A percentile compares a stretch with the other conserved stretches of the same genome.
These are phyloP conservation scores for Bufo bufo DNA, from an alignment of 2,113 vertebrate species.

Conservation along the genomic window DNA sequence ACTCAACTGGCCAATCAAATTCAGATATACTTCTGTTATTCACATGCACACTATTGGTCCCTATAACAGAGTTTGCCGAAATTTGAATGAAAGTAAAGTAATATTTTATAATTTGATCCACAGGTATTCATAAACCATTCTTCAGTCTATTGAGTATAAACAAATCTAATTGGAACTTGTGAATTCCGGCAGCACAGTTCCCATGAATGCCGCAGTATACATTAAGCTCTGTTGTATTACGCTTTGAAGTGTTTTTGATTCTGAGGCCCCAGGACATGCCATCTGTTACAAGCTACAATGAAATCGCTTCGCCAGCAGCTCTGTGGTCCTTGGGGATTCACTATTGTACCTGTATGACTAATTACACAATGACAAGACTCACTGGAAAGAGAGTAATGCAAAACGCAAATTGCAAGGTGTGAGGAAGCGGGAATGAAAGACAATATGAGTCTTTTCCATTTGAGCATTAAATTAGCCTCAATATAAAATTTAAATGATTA, in stretches of 20 bases:
- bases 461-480: not conserved
- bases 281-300: constrained; percentile 53
- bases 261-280: constrained; percentile 46
- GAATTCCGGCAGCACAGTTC: constrained; percentile 2
- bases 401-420: constrained; percentile 24
- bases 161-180: constrained; percentile 1
- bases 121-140: not conserved
- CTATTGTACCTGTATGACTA: constrained; percentile 57
- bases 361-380: constrained; percentile 46
- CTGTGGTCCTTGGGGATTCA: constrained; percentile 41
- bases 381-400: constrained; percentile 35
- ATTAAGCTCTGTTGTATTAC: constrained; percentile 37
- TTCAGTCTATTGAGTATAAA: not conserved
- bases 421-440: not conserved
- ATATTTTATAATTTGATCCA: not conserved
- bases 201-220: constrained; percentile 27
- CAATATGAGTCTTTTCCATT: not conserved
- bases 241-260: constrained; percentile 45
- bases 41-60: not conserved
- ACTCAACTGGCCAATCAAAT: too few relatives aligned
- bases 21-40: too few relatives aligned
- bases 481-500: constrained; percentile 6
- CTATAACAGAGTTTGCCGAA: not conserved
- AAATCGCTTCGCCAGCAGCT: constrained; percentile 50
- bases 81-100: not conserved